These are phyloP conservation scores for Dryococelus australis DNA, from an alignment of 2,888 invertebrate genomes.

Conservation along the genomic window DNA sequence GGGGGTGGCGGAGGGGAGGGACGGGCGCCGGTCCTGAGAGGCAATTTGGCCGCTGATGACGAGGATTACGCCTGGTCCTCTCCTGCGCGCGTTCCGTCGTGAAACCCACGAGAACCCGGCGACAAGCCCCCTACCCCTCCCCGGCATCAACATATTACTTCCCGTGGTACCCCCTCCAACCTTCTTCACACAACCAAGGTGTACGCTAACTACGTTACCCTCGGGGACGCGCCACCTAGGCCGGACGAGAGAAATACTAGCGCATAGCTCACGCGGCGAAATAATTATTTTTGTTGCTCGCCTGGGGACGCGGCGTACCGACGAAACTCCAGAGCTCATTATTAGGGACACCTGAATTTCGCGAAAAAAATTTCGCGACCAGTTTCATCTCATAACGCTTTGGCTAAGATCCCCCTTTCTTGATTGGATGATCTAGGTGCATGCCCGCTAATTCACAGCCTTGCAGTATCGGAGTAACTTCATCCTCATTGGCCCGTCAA, in stretches of 20 bases:
- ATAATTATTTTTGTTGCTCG: background rate
- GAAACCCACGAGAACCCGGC: background rate
- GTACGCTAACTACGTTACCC: background rate
- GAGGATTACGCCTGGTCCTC: background rate
- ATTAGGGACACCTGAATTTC: no score
- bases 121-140: no score
- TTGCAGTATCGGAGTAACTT: no score
- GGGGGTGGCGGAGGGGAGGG: background rate
- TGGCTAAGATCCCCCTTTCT: no score
- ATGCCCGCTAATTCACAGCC: no score
- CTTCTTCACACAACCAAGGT: background rate
- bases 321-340: no score
- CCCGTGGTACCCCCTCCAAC: background rate
- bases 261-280: background rate
- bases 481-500: no score
- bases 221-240: background rate
- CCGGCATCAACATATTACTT: background rate
- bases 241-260: background rate
- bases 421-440: no score
- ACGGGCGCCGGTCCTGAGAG: background rate
- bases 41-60: constrained; percentile 16
- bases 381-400: no score
- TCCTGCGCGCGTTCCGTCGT: background rate
- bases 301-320: background rate
- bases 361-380: no score